These are phyloP conservation scores for Neopelma chrysocephalum DNA, from an alignment of 2,797 vertebrate species.

Conservation along the genomic window DNA sequence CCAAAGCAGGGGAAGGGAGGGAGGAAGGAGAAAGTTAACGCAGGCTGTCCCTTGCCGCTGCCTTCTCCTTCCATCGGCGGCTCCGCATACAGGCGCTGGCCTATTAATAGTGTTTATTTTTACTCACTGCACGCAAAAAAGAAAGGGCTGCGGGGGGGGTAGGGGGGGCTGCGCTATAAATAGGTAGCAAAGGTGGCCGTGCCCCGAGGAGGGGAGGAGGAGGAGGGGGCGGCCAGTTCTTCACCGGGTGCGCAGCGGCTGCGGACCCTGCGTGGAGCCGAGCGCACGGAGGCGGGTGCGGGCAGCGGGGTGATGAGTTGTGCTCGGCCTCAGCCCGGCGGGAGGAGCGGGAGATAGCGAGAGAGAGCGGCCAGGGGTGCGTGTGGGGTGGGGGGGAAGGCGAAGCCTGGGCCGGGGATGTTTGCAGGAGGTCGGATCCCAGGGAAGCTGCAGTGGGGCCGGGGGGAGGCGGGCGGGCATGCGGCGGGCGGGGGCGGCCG, in stretches of 20 bases:
- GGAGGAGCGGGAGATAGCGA: not conserved
- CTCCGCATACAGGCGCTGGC: constrained; percentile 9
- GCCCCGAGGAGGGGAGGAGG: not conserved
- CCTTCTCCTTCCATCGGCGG: not conserved
- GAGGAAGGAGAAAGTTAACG: constrained; percentile 33
- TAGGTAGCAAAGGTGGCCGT: constrained; percentile 19
- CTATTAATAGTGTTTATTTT: constrained; percentile 58
- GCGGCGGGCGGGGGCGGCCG: not conserved
- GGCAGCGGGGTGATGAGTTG: not conserved
- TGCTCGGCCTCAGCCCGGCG: not conserved
- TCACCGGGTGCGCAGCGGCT: not conserved
- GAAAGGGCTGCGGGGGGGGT: not conserved
- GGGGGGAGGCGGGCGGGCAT: not conserved
- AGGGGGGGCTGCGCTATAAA: not conserved
- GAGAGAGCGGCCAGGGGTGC: not conserved
- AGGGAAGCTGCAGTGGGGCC: not conserved
- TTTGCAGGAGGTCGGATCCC: too few species aligned
- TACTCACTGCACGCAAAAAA: constrained; percentile 18
- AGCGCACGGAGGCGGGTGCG: not conserved
- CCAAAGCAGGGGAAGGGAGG: not conserved
- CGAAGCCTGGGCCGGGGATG: not conserved
- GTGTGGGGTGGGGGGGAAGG: not conserved
- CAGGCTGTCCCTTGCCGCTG: not conserved
- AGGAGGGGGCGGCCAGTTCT: not conserved
- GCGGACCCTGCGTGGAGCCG: not conserved